Evolutionary conservation across 2,888 invertebrate genomes (phyloP).

Genomic region (Eurytoma adleriae): DNA sequence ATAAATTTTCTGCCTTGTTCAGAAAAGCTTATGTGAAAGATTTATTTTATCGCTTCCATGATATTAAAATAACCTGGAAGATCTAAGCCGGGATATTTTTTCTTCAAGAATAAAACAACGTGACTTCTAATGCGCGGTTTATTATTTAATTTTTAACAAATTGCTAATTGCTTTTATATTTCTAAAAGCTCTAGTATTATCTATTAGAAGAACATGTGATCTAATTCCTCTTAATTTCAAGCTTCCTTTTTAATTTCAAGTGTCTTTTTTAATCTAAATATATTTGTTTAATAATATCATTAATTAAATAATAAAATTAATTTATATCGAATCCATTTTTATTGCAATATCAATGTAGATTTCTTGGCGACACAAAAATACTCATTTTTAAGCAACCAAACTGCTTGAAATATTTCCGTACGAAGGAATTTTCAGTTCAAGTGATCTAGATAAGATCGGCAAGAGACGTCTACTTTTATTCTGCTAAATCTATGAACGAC

Average conservation of each 20-base stretch:
- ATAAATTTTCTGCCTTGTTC: conserved; percentile 2
- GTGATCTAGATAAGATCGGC: conserved; percentile 12
- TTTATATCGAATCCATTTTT: not conserved
- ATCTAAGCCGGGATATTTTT: not conserved
- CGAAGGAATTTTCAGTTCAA: conserved; percentile 29
- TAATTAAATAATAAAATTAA: not conserved
- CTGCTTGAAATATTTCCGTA: conserved; percentile 43
- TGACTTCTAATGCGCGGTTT: not conserved
- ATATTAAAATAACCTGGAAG: conserved; percentile 24
- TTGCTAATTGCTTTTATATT: conserved; percentile 1
- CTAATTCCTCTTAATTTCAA: too few relatives aligned
- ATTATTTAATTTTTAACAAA: not conserved
- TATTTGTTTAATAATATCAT: too few relatives aligned
- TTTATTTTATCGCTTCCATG: conserved; percentile 21
- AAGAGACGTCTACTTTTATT: not conserved
- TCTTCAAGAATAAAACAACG: not conserved
- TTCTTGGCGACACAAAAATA: conserved; percentile 23
- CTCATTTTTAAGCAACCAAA: not conserved
- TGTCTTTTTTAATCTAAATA: too few relatives aligned
- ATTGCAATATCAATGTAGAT: not conserved
- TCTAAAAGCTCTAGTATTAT: too few relatives aligned
- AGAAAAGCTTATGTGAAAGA: not conserved
- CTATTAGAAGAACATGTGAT: too few relatives aligned
- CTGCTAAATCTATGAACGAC: conserved; percentile 17
- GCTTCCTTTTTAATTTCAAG: too few relatives aligned